phyloP scores from a whole-genome alignment of 1,140 invertebrate genomes.

The Physella acuta region DNA sequence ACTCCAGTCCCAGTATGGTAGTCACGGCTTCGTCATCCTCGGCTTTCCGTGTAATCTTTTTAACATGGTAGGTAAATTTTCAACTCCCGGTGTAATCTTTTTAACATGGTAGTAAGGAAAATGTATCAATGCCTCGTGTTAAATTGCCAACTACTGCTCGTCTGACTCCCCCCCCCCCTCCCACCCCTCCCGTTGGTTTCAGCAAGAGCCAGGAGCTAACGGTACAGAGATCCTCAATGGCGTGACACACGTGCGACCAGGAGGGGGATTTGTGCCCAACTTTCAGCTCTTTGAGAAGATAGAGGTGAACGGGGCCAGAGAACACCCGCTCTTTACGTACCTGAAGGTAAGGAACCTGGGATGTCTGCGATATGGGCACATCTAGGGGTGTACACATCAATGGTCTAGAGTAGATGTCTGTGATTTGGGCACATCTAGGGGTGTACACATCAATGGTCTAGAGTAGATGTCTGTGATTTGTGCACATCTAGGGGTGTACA shows the following conservation, averaged over 20 bases:
- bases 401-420: no score
- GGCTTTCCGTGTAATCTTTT: conserved; percentile 67
- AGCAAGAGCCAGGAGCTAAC: conserved; percentile 64
- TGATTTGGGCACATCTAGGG: no score
- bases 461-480: no score
- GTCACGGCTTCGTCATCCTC: conserved; percentile 59
- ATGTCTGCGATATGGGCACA: no score
- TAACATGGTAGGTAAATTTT: conserved; percentile 58
- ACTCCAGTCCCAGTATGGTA: conserved; percentile 48
- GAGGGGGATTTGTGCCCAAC: conserved; percentile 51
- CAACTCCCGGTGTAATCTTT: conserved; percentile 66
- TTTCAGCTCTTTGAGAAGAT: conserved; percentile 9
- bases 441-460: no score
- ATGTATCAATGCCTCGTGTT: no score
- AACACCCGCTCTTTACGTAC: not conserved
- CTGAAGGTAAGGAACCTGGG: conserved; percentile 7
- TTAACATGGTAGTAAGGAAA: conserved; percentile 60
- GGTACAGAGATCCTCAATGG: conserved; percentile 63
- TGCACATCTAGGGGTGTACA: no score
- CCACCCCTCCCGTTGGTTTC: no score
- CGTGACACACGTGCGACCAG: conserved; percentile 65
- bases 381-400: no score
- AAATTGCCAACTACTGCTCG: no score
- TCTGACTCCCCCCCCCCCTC: no score
- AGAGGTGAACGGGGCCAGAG: not conserved